Evolutionary conservation across 2,797 vertebrate species (phyloP).

Genomic region (Hephaestus fuliginosus): DNA sequence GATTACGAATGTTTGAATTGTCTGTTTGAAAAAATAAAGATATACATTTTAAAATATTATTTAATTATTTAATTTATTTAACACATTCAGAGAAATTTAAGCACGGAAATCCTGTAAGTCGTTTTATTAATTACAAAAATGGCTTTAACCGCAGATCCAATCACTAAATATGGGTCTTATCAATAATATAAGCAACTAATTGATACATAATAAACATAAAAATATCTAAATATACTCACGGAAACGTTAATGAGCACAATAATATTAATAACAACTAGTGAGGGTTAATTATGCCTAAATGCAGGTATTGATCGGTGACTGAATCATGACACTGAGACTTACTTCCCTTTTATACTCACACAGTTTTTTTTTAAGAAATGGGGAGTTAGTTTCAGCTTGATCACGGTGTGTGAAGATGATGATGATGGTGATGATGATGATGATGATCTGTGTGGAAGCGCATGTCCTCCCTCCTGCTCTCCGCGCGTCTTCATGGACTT

Average conservation of each 20-base stretch:
- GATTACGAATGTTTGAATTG: not conserved
- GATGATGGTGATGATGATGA: slow-evolving; percentile 46
- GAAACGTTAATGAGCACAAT: not conserved
- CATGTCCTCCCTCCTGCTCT: slow-evolving; percentile 52
- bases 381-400: slow-evolving; percentile 31
- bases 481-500: slow-evolving; percentile 50
- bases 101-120: not conserved
- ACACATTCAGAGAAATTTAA: not conserved
- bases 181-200: slow-evolving; percentile 5
- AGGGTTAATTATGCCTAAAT: not conserved
- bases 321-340: not conserved
- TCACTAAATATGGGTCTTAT: not conserved
- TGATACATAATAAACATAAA: not conserved
- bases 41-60: not conserved
- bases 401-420: slow-evolving; percentile 38
- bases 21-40: not conserved
- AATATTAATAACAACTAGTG: not conserved
- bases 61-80: not conserved
- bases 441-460: slow-evolving; percentile 41
- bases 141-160: not conserved
- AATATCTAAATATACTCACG: not conserved
- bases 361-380: slow-evolving; percentile 1
- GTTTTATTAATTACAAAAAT: not conserved
- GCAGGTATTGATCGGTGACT: not conserved
- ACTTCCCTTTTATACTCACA: slow-evolving; percentile 46